Evolutionary conservation across 2,888 invertebrate genomes (phyloP), one percentile per base, ranked within the genome.

Genomic region (Coenonympha glycerion): DNA sequence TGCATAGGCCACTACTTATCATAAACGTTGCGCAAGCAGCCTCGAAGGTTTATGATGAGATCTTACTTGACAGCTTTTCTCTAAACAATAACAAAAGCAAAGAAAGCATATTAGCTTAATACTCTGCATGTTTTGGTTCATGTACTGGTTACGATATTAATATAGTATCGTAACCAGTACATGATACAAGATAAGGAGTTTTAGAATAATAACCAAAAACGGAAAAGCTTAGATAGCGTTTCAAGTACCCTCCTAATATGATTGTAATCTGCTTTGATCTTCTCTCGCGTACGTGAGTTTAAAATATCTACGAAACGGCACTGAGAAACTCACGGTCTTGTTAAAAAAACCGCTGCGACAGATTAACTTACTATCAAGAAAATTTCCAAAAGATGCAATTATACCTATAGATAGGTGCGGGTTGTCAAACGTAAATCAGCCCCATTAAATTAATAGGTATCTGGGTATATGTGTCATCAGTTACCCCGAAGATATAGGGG

Each of bases 401-500:
- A n/a, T n/a, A n/a, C n/a, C n/a, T n/a, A 31, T 21, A 28, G 31
- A 44, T 31, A 31, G 30, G 8, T 11, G 8, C 26, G 33, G 34
- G 40, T 31, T 24, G 31, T 30, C 24, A 22, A 21, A 48, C 37
- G 44, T 40, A 45, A 39, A 36, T 37, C 42, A 45, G 13, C 34
- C 19, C 31, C 47, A 50, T 42, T 50, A 21, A 33, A 21, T 24
- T 13, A 22, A 50, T 39, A n/a, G n/a, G n/a, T n/a, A 28, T 39
- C 46, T 8, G 26, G 36, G 34, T 33, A 44, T 36, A 59, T 57
- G 65, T 71, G 68, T 63, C 69, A 70, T 69, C 73, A 69, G 57
- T 46, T 13, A 46, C 36, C 36, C 46, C n/a, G 13, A 36, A 28
- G 36, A 3, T 11, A 13, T 19, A 16, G 46, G 34, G 36, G 26